A percentile compares a stretch with the other conserved stretches of the same genome.
These are phyloP conservation scores for Procavia capensis DNA, from an alignment of 2,113 vertebrate genomes.

Conservation along the genomic window DNA sequence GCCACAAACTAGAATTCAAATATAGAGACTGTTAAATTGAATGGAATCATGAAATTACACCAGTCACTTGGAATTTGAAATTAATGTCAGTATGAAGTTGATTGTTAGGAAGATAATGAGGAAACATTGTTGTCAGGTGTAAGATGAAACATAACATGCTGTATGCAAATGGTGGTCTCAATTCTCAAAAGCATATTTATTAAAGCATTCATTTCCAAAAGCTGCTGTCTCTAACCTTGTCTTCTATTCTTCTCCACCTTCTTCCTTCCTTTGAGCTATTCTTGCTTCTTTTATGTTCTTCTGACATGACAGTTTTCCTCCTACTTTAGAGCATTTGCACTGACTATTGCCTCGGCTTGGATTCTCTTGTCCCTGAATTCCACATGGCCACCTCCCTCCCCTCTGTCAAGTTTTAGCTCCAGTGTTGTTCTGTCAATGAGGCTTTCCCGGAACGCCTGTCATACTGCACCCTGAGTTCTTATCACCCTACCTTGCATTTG, in stretches of 20 bases:
- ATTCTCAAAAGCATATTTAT: background rate
- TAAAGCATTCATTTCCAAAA: background rate
- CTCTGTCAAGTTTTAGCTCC: background rate
- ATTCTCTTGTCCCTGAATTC: background rate
- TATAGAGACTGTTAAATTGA: constrained; percentile 51
- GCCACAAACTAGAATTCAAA: constrained; percentile 50
- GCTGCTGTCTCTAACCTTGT: background rate
- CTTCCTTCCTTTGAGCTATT: background rate
- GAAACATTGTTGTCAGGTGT: background rate
- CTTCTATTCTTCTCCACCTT: background rate
- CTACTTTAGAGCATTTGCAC: background rate
- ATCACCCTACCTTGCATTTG: background rate
- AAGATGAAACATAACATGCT: background rate
- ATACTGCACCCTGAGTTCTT: background rate
- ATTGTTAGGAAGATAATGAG: constrained; percentile 49
- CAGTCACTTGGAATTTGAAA: constrained; percentile 31
- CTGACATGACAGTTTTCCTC: background rate
- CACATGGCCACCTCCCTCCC: background rate
- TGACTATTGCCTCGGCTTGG: background rate
- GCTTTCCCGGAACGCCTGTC: background rate
- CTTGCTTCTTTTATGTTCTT: background rate
- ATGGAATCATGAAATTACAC: constrained; percentile 50
- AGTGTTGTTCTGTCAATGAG: background rate
- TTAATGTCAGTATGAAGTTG: constrained; percentile 44
- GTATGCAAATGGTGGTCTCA: background rate